Conservation (phyloP, 2,888 invertebrate genomes). For the Melipona bicolor region DNA sequence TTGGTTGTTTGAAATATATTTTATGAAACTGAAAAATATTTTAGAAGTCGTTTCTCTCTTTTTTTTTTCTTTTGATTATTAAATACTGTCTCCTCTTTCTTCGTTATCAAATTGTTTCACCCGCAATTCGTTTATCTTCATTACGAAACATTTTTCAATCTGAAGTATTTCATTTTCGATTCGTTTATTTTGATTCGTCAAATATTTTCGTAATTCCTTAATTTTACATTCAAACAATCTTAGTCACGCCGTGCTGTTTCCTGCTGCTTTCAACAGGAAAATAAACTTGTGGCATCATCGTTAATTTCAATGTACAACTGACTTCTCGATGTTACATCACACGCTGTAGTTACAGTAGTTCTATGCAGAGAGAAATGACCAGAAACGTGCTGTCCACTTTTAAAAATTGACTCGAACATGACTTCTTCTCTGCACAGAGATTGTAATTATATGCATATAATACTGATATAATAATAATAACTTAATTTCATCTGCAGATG, state of each 20-base stretch:
- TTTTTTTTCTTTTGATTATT: background rate
- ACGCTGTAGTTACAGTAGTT: too few relatives aligned
- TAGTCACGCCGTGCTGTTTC: background rate
- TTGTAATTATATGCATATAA: background rate
- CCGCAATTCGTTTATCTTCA: too few relatives aligned
- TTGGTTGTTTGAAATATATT: background rate
- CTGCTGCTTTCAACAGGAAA: background rate
- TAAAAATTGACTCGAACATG: background rate
- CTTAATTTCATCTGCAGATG: background rate
- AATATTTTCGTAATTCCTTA: too few relatives aligned
- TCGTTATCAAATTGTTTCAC: background rate
- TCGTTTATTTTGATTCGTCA: background rate
- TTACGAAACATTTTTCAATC: background rate
- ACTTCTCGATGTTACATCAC: background rate
- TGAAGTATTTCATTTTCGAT: background rate
- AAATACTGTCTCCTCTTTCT: background rate
- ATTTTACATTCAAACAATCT: background rate
- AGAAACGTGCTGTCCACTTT: background rate
- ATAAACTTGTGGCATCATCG: background rate
- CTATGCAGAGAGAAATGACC: too few relatives aligned
- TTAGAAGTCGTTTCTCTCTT: background rate
- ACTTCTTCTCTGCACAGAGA: background rate
- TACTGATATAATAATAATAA: background rate
- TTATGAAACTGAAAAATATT: background rate
- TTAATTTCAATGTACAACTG: background rate